These are phyloP conservation scores for Ormyrus pomaceus DNA, from an alignment of 2,888 invertebrate genomes.

Conservation along the genomic window DNA sequence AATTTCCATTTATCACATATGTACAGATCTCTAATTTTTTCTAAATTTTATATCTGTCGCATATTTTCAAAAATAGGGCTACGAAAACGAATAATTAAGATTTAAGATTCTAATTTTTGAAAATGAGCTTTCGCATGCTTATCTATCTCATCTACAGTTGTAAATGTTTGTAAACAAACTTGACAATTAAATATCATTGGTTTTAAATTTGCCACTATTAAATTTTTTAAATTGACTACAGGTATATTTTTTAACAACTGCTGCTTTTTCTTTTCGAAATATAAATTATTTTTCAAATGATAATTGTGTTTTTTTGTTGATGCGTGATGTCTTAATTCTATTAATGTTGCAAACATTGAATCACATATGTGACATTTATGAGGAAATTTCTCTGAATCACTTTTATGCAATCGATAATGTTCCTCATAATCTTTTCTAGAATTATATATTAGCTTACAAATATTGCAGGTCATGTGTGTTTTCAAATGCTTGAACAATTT, in stretches of 20 bases:
- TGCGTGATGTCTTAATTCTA: constrained; percentile 25
- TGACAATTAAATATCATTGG: constrained; percentile 67
- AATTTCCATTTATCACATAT: too few species aligned
- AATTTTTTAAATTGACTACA: too few species aligned
- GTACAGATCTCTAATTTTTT: too few species aligned
- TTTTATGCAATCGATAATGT: constrained; percentile 57
- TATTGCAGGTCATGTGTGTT: constrained; percentile 67
- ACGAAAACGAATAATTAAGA: too few species aligned
- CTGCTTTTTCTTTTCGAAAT: background rate
- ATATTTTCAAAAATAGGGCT: too few species aligned
- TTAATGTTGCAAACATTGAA: constrained; percentile 52
- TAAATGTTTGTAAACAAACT: constrained; percentile 67
- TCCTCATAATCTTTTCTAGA: constrained; percentile 60
- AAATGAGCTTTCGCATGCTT: constrained; percentile 67
- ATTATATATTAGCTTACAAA: constrained; percentile 64
- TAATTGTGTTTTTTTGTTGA: background rate
- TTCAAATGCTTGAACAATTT: constrained; percentile 60
- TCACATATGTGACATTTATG: constrained; percentile 68
- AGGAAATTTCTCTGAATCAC: constrained; percentile 57
- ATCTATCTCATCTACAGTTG: constrained; percentile 67
- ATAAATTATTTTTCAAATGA: background rate
- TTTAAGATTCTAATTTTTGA: constrained; percentile 49
- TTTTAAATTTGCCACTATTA: background rate
- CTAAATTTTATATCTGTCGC: too few species aligned
- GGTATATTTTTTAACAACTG: too few species aligned